Base-by-base conservation (phyloP, 1,140 invertebrate genomes). In the Penaeus chinensis region DNA sequence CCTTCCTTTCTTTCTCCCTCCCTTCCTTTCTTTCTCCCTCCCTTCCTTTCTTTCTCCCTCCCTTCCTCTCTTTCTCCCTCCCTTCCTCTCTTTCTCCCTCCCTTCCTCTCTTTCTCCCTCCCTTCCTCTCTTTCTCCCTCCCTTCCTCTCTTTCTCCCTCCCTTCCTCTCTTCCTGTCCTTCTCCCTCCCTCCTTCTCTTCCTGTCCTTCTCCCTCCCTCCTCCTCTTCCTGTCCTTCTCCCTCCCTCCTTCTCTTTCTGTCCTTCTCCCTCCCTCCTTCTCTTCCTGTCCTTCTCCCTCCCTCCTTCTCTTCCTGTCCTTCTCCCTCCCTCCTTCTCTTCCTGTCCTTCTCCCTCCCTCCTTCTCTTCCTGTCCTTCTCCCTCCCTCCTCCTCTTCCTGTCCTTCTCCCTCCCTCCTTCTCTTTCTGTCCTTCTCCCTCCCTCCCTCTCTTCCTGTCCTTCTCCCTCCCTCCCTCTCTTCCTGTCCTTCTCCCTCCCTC, bases 51-150 rank as follows among this genome's bases (percentile, higher is more conserved):
- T 76, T 10, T 20, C 42, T 76, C 18, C 18, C 71, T 76, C 16
- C 18, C 71, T 74, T 22, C n/a, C 71, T 76, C 71, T 76, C 71
- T 76, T 11, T 76, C 71, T 76, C 71, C 18, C 71, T 76, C n/a
- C 18, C 71, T 24, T 11, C 5, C 24, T 24, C 24, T 76, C 71
- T 24, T 16, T 76, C 71, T 76, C 71, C 18, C 71, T 76, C 69
- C 18, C 71, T 76, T 16, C 18, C 71, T 76, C 71, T 76, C 71
- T 76, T 16, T 76, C 71, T 76, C 71, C 18, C 71, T 76, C 71
- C 18, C 3, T 24, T 11, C 5, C 24, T 76, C 69, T 76, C 71
- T 76, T 11, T 76, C 71, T 76, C n/a, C 18, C 71, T 76, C 71
- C 18, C 71, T 76, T 22, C 18, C n/a, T 76, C 71, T 76, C 71